Conservation (phyloP, 2,888 invertebrate genomes). For the Lycocerus yunnanus region DNA sequence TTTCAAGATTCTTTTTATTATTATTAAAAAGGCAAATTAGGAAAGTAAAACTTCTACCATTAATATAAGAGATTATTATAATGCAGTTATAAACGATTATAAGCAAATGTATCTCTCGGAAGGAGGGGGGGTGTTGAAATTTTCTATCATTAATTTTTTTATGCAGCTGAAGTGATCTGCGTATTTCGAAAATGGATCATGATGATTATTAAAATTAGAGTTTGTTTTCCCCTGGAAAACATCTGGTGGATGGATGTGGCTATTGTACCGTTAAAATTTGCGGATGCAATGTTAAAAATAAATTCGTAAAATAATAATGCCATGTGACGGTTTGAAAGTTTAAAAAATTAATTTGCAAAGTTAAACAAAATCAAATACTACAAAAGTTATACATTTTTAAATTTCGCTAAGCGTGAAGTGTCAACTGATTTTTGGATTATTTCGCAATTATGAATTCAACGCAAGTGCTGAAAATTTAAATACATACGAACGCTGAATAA, state of each 20-base stretch:
- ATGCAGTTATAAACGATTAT: too few relatives aligned
- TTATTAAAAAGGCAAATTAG: too few relatives aligned
- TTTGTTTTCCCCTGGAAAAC: too few relatives aligned
- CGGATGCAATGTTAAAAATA: not conserved
- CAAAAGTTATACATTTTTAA: conserved; percentile 16
- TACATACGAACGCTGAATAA: conserved; percentile 8
- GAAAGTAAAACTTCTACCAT: not conserved
- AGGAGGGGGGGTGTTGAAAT: too few relatives aligned
- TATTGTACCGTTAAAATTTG: not conserved
- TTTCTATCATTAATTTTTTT: too few relatives aligned
- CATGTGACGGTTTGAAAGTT: not conserved
- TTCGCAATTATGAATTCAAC: conserved; percentile 13
- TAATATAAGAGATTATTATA: not conserved
- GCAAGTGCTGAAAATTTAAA: conserved; percentile 9
- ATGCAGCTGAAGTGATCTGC: too few relatives aligned
- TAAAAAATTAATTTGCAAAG: not conserved
- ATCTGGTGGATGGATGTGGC: not conserved
- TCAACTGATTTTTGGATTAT: conserved; percentile 8
- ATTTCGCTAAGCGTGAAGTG: conserved; percentile 5
- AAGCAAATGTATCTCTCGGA: too few relatives aligned
- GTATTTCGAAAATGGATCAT: too few relatives aligned
- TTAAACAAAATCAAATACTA: not conserved
- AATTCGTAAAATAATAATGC: not conserved
- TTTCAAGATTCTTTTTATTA: too few relatives aligned
- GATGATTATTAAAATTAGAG: too few relatives aligned